Percentiles rank a stretch among this genome's conserved stretches.
These are phyloP conservation scores for Drosophila quasianomalipes DNA, from an alignment of 2,888 invertebrate genomes.

Conservation along the genomic window DNA sequence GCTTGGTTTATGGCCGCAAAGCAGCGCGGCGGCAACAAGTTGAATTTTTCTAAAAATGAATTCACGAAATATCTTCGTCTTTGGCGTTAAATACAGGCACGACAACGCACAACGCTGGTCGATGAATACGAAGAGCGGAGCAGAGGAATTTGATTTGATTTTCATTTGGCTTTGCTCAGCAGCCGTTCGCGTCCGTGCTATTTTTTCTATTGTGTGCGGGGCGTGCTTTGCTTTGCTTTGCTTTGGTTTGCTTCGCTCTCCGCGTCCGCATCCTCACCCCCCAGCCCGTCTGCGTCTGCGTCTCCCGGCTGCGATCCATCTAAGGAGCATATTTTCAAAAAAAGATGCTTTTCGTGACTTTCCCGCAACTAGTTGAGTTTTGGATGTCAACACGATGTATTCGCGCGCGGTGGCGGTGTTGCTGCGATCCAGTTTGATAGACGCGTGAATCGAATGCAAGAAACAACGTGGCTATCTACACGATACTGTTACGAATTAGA, in stretches of 20 bases:
- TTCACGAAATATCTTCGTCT: slow-evolving; percentile 78
- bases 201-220: slow-evolving; percentile 75
- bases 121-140: slow-evolving; percentile 48
- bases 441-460: slow-evolving; percentile 24
- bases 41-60: slow-evolving; percentile 80
- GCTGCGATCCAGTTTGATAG: slow-evolving; percentile 45
- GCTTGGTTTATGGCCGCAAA: slow-evolving; percentile 63
- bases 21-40: slow-evolving; percentile 71
- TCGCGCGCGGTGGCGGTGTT: slow-evolving; percentile 66
- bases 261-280: slow-evolving; percentile 27
- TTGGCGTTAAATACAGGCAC: slow-evolving; percentile 74
- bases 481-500: neutral
- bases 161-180: slow-evolving; percentile 59
- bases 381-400: slow-evolving; percentile 84
- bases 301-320: slow-evolving; percentile 79
- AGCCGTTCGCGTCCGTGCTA: slow-evolving; percentile 41
- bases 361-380: slow-evolving; percentile 85
- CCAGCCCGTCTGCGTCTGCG: slow-evolving; percentile 25
- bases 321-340: slow-evolving; percentile 85
- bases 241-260: slow-evolving; percentile 50
- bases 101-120: slow-evolving; percentile 64
- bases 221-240: slow-evolving; percentile 51
- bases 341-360: slow-evolving; percentile 77
- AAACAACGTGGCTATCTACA: slow-evolving; percentile 8
- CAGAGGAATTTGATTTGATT: slow-evolving; percentile 71